A percentile compares a stretch with the other conserved stretches of the same genome.
Conservation (phyloP, 2,888 invertebrate genomes). For the Mechanitis mazaeus region DNA sequence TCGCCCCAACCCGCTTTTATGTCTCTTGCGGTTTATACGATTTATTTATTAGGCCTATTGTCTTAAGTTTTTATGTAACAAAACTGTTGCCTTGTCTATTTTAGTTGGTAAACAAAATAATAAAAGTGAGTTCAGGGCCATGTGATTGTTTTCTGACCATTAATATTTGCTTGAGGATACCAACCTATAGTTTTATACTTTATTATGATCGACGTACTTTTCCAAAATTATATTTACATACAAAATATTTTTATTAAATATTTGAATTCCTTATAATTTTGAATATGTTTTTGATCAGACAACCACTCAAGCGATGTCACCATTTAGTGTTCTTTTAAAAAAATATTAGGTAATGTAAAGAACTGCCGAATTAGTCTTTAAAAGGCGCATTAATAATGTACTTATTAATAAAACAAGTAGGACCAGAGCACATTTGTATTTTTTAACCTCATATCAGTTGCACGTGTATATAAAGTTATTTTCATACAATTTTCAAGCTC, state of each 20-base stretch:
- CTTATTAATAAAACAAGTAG: constrained; percentile 39
- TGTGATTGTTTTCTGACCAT: not conserved
- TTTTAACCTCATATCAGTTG: constrained; percentile 17
- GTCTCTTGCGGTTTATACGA: not conserved
- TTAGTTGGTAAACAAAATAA: not conserved
- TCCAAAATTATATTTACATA: too few species aligned
- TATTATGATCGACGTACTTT: too few species aligned
- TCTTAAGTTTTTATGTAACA: too few species aligned
- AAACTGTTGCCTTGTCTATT: not conserved
- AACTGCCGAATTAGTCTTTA: constrained; percentile 72
- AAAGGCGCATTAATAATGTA: constrained; percentile 47
- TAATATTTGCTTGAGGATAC: not conserved
- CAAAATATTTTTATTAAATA: too few species aligned
- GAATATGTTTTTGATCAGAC: not conserved
- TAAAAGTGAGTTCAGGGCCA: not conserved
- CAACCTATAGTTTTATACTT: too few species aligned
- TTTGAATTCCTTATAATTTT: not conserved
- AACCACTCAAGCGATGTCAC: constrained; percentile 36
- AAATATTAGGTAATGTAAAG: constrained; percentile 48
- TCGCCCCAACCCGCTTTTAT: constrained; percentile 2
- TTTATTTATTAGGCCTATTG: not conserved
- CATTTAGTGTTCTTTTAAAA: constrained; percentile 66
- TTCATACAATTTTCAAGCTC: not conserved
- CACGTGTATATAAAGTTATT: not conserved
- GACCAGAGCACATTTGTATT: constrained; percentile 27